phyloP scores from a whole-genome alignment of 2,888 invertebrate species.

The Parnassius orleans region DNA sequence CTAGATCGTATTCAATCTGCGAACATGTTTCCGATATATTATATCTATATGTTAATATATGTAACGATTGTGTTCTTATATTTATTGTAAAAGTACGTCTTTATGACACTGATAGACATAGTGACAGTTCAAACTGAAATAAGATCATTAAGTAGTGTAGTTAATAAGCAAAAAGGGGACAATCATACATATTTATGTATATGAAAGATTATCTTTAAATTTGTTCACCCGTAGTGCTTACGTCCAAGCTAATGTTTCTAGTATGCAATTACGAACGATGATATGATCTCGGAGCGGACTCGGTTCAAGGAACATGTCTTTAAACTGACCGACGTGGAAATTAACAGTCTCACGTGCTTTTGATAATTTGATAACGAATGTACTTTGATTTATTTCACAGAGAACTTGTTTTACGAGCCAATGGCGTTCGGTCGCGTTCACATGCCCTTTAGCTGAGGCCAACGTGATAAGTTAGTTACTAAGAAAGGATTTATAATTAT shows the following conservation, averaged over 20 bases:
- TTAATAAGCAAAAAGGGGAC: conserved; percentile 24
- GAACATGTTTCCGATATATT: conserved; percentile 26
- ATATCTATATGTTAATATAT: background rate
- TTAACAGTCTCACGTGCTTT: conserved; percentile 75
- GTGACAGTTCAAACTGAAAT: too few relatives aligned
- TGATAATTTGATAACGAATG: conserved; percentile 78
- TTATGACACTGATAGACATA: too few relatives aligned
- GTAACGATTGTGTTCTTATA: too few relatives aligned
- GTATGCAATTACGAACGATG: conserved; percentile 64
- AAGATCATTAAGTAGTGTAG: background rate
- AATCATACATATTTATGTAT: conserved; percentile 11
- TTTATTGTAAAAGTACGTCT: too few relatives aligned
- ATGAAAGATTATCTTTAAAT: conserved; percentile 22
- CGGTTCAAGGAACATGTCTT: conserved; percentile 74
- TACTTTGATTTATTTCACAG: conserved; percentile 69
- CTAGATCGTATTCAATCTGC: conserved; percentile 51
- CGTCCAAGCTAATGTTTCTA: conserved; percentile 60
- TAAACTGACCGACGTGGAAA: conserved; percentile 72
- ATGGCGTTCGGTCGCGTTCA: conserved; percentile 46
- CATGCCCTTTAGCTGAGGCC: conserved; percentile 54
- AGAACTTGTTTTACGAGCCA: conserved; percentile 63
- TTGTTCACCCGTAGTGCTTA: conserved; percentile 36
- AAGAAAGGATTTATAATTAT: conserved; percentile 28
- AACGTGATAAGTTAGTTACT: conserved; percentile 29
- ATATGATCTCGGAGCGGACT: conserved; percentile 60